Evolutionary conservation across 2,113 vertebrate species (phyloP).

Genomic region (Pycnonotus jocosus): DNA sequence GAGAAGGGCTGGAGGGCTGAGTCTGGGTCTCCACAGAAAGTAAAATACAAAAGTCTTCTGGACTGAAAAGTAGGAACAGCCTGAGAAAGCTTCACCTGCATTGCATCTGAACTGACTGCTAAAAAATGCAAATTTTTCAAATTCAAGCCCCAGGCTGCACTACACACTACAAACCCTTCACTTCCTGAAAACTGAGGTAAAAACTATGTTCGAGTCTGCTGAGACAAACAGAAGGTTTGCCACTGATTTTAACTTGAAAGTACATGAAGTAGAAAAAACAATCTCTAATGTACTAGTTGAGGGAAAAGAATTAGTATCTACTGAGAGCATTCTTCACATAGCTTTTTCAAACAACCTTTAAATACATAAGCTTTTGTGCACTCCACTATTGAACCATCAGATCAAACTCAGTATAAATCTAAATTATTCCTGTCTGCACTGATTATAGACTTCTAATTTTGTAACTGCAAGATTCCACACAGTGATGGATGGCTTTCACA

Average conservation of each 20-base stretch:
- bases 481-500: not conserved
- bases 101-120: not conserved
- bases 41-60: not conserved
- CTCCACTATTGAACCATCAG: not conserved
- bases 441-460: not conserved
- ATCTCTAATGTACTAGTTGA: not conserved
- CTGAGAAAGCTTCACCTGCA: not conserved
- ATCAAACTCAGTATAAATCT: not conserved
- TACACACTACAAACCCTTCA: not conserved
- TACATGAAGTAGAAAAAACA: not conserved
- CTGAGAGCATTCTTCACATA: not conserved
- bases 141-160: not conserved
- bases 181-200: not conserved
- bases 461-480: not conserved
- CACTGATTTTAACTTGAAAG: not conserved
- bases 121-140: not conserved
- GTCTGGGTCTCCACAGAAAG: not conserved
- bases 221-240: not conserved
- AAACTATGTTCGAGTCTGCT: not conserved
- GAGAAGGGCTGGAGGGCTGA: not conserved
- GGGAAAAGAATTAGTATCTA: not conserved
- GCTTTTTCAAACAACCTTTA: not conserved
- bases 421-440: not conserved
- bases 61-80: not conserved
- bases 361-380: not conserved